phyloP scores from a whole-genome alignment of 30 jellyfish, hydroid and myxozoan species.

The Chironex yamaguchii region DNA sequence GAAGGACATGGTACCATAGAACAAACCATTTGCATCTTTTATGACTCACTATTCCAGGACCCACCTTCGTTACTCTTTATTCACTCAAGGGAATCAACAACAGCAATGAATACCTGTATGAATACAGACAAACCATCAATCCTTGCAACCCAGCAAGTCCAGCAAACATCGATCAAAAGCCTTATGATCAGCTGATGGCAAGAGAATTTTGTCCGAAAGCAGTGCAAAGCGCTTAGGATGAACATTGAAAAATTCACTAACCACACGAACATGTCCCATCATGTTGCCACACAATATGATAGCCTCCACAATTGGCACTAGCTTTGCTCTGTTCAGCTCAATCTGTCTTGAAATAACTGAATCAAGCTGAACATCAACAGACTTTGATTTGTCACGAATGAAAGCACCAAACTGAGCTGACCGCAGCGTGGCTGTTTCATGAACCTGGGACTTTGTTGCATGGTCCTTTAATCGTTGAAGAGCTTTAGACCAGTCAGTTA shows the following conservation, averaged over 20 bases:
- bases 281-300: background rate
- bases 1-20: conserved; percentile 4
- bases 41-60: conserved; percentile 28
- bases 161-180: conserved; percentile 44
- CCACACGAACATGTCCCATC: too few species aligned
- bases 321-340: background rate
- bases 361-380: background rate
- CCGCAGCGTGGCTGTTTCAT: background rate
- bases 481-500: background rate
- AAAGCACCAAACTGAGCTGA: background rate
- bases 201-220: too few species aligned
- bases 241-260: too few species aligned
- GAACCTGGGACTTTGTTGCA: background rate
- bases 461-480: background rate
- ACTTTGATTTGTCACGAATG: background rate
- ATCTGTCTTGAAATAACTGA: background rate
- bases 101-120: background rate
- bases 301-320: background rate
- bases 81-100: conserved; percentile 11
- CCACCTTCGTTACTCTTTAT: conserved; percentile 8
- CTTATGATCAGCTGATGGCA: conserved; percentile 6
- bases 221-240: too few species aligned
- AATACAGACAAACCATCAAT: conserved; percentile 60
- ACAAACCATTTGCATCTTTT: conserved; percentile 6
- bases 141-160: conserved; percentile 55